These are phyloP conservation scores for Pterois miles DNA, from an alignment of 2,797 vertebrate genomes.

Conservation along the genomic window DNA sequence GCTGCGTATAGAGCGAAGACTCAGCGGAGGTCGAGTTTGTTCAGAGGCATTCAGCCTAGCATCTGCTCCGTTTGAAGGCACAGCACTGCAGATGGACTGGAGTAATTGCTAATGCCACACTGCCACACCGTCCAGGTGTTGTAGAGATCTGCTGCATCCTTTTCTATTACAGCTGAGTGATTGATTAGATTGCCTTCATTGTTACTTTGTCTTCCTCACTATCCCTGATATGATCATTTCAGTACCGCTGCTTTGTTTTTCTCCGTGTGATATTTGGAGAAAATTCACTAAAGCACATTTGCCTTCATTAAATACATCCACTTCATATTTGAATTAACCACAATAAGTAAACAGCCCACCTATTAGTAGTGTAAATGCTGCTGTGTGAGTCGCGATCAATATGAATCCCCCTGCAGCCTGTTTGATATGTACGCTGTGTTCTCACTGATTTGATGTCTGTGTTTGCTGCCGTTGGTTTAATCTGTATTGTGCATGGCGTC, in stretches of 20 bases:
- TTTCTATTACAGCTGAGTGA: constrained; percentile 52
- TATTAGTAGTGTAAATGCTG: not conserved
- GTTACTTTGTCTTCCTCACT: constrained; percentile 13
- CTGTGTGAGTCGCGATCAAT: constrained; percentile 11
- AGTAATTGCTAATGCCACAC: constrained; percentile 49
- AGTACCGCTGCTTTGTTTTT: not conserved
- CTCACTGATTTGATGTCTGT: constrained; percentile 41
- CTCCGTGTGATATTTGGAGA: not conserved
- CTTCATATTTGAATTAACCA: constrained; percentile 37
- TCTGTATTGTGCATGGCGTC: constrained; percentile 28
- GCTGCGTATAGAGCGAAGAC: constrained; percentile 3
- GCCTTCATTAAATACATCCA: constrained; percentile 4
- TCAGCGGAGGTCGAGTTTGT: constrained; percentile 17
- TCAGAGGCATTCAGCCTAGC: constrained; percentile 5
- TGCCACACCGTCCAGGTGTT: constrained; percentile 65
- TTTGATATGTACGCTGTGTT: constrained; percentile 24
- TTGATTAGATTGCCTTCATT: constrained; percentile 42
- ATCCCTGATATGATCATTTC: constrained; percentile 31
- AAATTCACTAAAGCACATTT: constrained; percentile 1
- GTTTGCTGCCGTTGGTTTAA: constrained; percentile 47
- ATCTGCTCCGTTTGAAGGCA: constrained; percentile 56
- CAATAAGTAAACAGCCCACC: not conserved
- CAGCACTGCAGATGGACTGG: constrained; percentile 57
- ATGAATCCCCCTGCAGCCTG: not conserved
- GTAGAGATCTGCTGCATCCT: constrained; percentile 41